These are phyloP conservation scores for Dicentrarchus labrax DNA, from an alignment of 2,113 vertebrate species.

Conservation along the genomic window DNA sequence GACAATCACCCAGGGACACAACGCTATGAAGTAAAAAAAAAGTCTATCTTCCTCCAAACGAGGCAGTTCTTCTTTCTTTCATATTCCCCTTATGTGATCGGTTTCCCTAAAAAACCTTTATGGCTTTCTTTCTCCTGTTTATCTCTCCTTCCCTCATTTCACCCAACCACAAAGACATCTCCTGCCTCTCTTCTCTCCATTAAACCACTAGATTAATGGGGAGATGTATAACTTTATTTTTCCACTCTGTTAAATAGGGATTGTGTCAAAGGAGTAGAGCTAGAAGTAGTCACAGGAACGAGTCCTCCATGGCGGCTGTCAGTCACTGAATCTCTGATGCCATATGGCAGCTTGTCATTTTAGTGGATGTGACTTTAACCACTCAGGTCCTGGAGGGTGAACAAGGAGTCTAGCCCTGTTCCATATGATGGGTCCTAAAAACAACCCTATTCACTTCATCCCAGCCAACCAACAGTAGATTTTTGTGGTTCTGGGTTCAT, in stretches of 20 bases:
- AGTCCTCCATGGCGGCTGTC: constrained; percentile 17
- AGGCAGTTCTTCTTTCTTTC: constrained; percentile 38
- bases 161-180: constrained; percentile 25
- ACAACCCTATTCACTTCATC: neutral
- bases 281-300: constrained; percentile 3
- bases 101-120: constrained; percentile 18
- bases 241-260: constrained; percentile 36
- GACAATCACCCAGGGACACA: constrained; percentile 27
- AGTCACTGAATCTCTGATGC: constrained; percentile 40
- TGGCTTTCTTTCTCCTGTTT: constrained; percentile 38
- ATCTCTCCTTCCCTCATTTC: constrained; percentile 40
- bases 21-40: constrained; percentile 14
- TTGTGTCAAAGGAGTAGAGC: constrained; percentile 25
- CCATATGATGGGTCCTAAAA: constrained; percentile 20
- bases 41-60: neutral
- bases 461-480: neutral
- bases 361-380: constrained; percentile 15
- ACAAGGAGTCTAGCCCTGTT: constrained; percentile 13
- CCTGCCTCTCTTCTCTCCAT: constrained; percentile 2
- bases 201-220: constrained; percentile 33
- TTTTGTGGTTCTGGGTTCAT: constrained; percentile 4
- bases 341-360: constrained; percentile 45
- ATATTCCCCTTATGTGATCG: constrained; percentile 29
- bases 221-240: constrained; percentile 25
- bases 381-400: constrained; percentile 6